Evolutionary conservation across 2,113 vertebrate species (phyloP).

Genomic region (Empidonax traillii): DNA sequence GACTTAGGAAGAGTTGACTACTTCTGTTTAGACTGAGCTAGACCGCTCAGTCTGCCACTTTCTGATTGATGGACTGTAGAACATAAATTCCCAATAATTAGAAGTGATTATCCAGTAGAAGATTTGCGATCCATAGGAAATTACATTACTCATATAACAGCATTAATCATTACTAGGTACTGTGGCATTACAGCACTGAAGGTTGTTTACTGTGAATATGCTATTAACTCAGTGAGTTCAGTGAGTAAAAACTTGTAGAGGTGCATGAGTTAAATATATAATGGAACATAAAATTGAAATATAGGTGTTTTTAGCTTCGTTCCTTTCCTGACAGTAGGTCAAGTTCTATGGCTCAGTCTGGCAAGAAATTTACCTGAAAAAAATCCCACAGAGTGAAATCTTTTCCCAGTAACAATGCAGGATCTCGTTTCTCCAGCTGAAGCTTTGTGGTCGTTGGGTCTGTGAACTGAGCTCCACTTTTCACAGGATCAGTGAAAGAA

Average conservation of each 20-base stretch:
- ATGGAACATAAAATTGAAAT: neutral
- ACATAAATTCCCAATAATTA: neutral
- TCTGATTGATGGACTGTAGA: neutral
- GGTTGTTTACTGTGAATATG: neutral
- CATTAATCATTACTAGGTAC: neutral
- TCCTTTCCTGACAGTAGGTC: neutral
- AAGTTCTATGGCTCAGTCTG: neutral
- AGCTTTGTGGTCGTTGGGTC: neutral
- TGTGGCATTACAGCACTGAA: neutral
- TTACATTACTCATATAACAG: neutral
- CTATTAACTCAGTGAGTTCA: neutral
- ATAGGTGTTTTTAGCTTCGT: neutral
- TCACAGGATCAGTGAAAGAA: neutral
- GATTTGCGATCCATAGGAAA: neutral
- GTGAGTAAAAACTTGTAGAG: neutral
- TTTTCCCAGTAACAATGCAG: neutral
- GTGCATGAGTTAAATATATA: neutral
- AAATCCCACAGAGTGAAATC: neutral
- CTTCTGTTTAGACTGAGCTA: neutral
- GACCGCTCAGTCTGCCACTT: neutral
- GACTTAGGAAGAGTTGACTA: neutral
- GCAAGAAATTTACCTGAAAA: neutral
- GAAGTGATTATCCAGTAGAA: neutral
- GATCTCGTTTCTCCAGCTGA: neutral
- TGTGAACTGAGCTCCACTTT: neutral